A percentile compares a stretch with the other conserved stretches of the same genome.
phyloP scores from a whole-genome alignment of 92 coral and sea anemone genomes.

The Galaxea fascicularis region DNA sequence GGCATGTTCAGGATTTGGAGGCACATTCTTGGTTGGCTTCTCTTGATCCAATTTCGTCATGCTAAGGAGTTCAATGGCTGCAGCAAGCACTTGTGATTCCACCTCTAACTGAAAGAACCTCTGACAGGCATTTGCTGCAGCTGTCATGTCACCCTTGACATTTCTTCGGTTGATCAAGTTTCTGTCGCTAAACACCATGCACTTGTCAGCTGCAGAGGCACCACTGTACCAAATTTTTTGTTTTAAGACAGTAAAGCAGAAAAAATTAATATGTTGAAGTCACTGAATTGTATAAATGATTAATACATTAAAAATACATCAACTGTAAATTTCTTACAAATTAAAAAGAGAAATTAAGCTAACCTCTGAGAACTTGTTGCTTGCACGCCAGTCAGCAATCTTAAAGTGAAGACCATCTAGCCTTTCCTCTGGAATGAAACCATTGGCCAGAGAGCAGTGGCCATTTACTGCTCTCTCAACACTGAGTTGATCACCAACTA shows the following conservation, averaged over 20 bases:
- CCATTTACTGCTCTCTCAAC: conserved; percentile 73
- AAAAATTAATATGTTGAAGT: too few relatives aligned
- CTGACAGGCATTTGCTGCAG: conserved; percentile 82
- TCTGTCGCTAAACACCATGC: conserved; percentile 81
- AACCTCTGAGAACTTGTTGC: conserved; percentile 68
- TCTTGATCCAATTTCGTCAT: conserved; percentile 57
- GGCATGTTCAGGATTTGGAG: conserved; percentile 15
- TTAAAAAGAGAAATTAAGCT: conserved; percentile 6
- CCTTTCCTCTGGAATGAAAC: conserved; percentile 61
- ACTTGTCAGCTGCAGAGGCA: conserved; percentile 82
- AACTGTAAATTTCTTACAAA: background rate
- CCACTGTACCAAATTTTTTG: conserved; percentile 56
- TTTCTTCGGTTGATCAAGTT: conserved; percentile 76
- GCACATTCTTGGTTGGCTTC: conserved; percentile 40
- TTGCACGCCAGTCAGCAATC: conserved; percentile 75
- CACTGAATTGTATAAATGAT: background rate
- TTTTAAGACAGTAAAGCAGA: too few relatives aligned
- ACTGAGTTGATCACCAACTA: conserved; percentile 74
- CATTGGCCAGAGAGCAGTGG: conserved; percentile 71
- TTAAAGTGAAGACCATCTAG: conserved; percentile 72
- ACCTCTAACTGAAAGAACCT: conserved; percentile 77
- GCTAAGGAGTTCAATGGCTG: conserved; percentile 71
- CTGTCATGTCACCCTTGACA: conserved; percentile 74
- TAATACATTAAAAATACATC: background rate
- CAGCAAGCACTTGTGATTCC: conserved; percentile 73